Evolutionary conservation across 1,140 invertebrate genomes (phyloP).

Genomic region (Semibalanus balanoides): DNA sequence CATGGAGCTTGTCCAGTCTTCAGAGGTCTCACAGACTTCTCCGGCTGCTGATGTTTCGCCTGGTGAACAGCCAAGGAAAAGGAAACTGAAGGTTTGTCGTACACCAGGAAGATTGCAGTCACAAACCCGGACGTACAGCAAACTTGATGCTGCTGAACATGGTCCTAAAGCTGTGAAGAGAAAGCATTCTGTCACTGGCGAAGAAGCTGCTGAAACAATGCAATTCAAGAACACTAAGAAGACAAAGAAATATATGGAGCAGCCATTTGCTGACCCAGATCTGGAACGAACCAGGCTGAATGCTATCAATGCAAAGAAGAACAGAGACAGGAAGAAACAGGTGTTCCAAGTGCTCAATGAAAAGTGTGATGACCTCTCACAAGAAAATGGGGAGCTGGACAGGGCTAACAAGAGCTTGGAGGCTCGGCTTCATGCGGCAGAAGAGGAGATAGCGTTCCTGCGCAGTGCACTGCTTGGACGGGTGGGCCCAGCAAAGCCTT

Average conservation of each 20-base stretch:
- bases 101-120: neutral
- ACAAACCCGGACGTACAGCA: neutral
- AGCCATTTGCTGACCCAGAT: conserved; percentile 15
- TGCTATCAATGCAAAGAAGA: conserved; percentile 22
- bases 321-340: conserved; percentile 20
- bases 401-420: neutral
- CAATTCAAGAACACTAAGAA: neutral
- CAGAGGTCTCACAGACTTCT: neutral
- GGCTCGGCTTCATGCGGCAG: neutral
- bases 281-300: conserved; percentile 19
- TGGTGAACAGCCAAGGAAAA: neutral
- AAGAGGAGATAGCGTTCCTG: neutral
- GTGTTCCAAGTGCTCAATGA: conserved; percentile 12
- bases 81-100: neutral
- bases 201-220: neutral
- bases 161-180: no score
- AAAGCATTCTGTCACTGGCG: no score
- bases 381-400: neutral
- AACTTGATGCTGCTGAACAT: no score
- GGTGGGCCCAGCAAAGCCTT: no score
- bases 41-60: neutral
- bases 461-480: neutral
- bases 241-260: conserved; percentile 3
- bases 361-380: neutral
- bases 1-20: neutral